Conservation (phyloP, 2,797 vertebrate species). For the Helostoma temminkii region DNA sequence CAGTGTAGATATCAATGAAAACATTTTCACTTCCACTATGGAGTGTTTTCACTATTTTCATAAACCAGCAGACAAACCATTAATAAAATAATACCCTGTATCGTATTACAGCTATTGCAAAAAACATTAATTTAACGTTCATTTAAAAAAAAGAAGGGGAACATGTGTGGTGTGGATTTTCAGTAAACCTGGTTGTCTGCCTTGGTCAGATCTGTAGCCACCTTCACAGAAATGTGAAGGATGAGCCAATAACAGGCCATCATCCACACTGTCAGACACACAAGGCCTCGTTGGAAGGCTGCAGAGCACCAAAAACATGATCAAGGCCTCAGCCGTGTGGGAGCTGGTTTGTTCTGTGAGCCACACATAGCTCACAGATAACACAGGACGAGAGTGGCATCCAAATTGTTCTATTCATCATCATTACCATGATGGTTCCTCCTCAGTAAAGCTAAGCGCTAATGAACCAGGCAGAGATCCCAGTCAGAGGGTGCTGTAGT, state of each 20-base stretch:
- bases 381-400: conserved; percentile 49
- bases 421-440: conserved; percentile 63
- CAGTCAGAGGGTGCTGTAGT: conserved; percentile 36
- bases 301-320: conserved; percentile 50
- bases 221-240: conserved; percentile 17
- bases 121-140: too few relatives aligned
- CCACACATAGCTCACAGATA: conserved; percentile 60
- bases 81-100: not conserved
- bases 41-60: too few relatives aligned
- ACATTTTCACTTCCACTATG: too few relatives aligned
- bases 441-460: conserved; percentile 52
- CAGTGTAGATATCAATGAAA: too few relatives aligned
- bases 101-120: not conserved
- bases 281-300: conserved; percentile 50
- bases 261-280: conserved; percentile 20
- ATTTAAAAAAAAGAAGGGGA: not conserved
- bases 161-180: conserved; percentile 3
- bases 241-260: conserved; percentile 30
- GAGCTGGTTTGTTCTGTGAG: conserved; percentile 58
- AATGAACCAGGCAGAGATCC: conserved; percentile 65
- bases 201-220: conserved; percentile 7
- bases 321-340: conserved; percentile 71
- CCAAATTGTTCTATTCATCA: conserved; percentile 77
- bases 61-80: not conserved
- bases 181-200: conserved; percentile 2